phyloP scores from a whole-genome alignment of 2,888 invertebrate genomes.

The Epirrhoe alternata region DNA sequence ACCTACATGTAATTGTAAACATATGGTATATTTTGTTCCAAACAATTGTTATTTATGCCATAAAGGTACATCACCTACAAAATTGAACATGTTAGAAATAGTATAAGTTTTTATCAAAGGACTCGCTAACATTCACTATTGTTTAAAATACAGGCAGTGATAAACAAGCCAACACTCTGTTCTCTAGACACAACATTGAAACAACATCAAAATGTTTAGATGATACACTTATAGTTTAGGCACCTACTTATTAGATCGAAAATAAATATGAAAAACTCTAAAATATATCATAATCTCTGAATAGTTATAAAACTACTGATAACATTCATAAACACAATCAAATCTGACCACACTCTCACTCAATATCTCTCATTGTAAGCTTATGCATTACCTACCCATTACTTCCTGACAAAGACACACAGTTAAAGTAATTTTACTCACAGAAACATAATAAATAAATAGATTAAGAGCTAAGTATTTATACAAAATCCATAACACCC shows the following conservation, averaged over 20 bases:
- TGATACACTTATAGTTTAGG: slow-evolving; percentile 31
- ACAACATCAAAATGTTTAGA: slow-evolving; percentile 41
- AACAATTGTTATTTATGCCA: slow-evolving; percentile 77
- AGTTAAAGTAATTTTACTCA: slow-evolving; percentile 65
- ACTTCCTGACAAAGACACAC: slow-evolving; percentile 38
- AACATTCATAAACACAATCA: slow-evolving; percentile 67
- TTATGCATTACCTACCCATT: slow-evolving; percentile 45
- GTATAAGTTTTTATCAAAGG: slow-evolving; percentile 81
- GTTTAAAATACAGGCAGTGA: slow-evolving; percentile 81
- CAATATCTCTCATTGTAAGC: slow-evolving; percentile 73
- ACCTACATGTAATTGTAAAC: slow-evolving; percentile 65
- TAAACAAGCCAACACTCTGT: slow-evolving; percentile 73
- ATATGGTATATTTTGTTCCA: slow-evolving; percentile 78
- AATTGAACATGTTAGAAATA: slow-evolving; percentile 84
- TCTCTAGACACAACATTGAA: slow-evolving; percentile 50
- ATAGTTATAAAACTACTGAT: slow-evolving; percentile 62
- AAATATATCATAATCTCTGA: slow-evolving; percentile 52
- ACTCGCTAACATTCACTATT: slow-evolving; percentile 72
- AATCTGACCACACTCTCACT: slow-evolving; percentile 75
- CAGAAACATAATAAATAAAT: slow-evolving; percentile 74
- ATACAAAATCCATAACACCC: slow-evolving; percentile 79
- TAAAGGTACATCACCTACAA: slow-evolving; percentile 77
- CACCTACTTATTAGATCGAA: slow-evolving; percentile 30
- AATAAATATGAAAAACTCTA: slow-evolving; percentile 42
- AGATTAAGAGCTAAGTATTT: slow-evolving; percentile 72